Base-by-base conservation (phyloP, 2,797 vertebrate genomes). In the Iguana delicatissima region DNA sequence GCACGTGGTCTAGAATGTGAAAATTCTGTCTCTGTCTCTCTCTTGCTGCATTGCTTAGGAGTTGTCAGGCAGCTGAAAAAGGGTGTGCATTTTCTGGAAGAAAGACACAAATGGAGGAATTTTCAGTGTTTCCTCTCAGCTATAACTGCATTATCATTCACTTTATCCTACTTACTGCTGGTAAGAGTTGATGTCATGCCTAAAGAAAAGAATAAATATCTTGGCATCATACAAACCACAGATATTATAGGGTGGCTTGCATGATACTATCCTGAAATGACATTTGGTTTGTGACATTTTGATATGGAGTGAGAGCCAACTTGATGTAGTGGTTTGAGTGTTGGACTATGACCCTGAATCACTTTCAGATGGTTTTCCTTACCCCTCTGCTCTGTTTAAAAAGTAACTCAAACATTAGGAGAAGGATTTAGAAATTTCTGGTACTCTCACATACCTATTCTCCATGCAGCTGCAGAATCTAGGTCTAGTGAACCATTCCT, bases 51-150 rank as follows among this genome's bases (percentile, higher is more conserved):
- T 46, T 67, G 32, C 18, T 22, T 2, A 9, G 18, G n/a, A 50
- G 22, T 7, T 80, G 42, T 69, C 20, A 80, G 62, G 62, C 59
- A 95, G 92, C 86, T 80, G 72, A 1, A 13, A 81, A 87, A 92
- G 69, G 83, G 81, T 91, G 90, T 91, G 85, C 88, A 90, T 90
- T 94, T 95, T 95, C 85, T 79, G 92, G 92, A 89, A 93, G 93
- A 24, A 86, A 91, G 93, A 95, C 91, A 82, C 32, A 77, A 80
- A 94, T 93, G 96, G 94, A 94, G 93, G 95, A 95, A 92, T 95
- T 95, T 90, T 85, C 3, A 9, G 4, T 29, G 52, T 29, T n/a
- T 81, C 79, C n/a, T 55, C 62, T 38, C 32, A 24, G n/a, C 29
- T 67, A 50, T 38, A 81, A 55, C 13, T 35, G 46, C 46, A 14